Evolutionary conservation across 2,888 invertebrate genomes (phyloP), one percentile per base, ranked within the genome.

Genomic region (Harpalus rufipes): DNA sequence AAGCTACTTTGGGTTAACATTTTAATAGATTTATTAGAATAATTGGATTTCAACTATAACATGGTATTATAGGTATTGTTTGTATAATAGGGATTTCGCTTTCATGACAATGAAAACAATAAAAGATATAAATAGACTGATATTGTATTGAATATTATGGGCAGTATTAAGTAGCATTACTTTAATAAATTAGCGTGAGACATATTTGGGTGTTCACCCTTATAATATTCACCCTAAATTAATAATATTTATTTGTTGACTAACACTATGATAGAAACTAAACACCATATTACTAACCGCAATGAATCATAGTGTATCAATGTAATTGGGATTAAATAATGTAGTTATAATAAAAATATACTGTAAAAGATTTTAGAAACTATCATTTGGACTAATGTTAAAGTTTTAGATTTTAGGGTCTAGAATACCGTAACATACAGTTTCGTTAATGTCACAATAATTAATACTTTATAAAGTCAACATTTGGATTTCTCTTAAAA

Each of bases 21-120:
- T 25, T 25, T 63, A 63, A 39, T 68, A 32, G n/a, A 68, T 68
- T 68, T 68, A 68, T 68, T 68, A 39, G 39, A 14, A 68, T 68
- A 68, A 68, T 68, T 68, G 68, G 68, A 68, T 68, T 68, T 25
- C 25, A 14, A 32, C 39, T 32, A 5, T 2, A 12, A 14, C n/a
- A 12, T 68, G n/a, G 6, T 39, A 14, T 68, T 68, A 63, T 63
- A 63, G 25, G 63, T 3, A 59, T 59, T 59, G 7, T 51, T 8
- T 51, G 44, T 51, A 12, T 10, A 51, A 51, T 51, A 51, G 44
- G 10, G 44, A 51, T 51, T 51, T 51, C 44, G 8, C 44, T 51
- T 51, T 51, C 44, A 7, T 5, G 44, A 51, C 5, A 51, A 51
- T 51, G 44, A 51, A 51, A 51, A 51, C 44, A 2, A 51, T 51